Conservation (phyloP, 2,888 invertebrate genomes). For the Cylloceria caligata region DNA sequence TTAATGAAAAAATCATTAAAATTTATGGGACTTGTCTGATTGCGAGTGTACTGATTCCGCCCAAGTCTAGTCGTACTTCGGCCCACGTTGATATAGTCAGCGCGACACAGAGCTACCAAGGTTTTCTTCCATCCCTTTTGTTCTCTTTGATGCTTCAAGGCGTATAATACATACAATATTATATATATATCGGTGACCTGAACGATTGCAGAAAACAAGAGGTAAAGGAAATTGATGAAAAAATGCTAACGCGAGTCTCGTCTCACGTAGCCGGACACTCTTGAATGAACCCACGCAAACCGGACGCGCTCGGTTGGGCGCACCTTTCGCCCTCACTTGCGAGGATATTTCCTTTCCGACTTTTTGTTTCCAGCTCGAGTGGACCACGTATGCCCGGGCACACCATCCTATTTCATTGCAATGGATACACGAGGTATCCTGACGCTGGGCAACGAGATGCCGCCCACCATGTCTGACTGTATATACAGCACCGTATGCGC, state of each 20-base stretch:
- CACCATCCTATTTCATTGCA: constrained; percentile 47
- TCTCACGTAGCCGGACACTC: constrained; percentile 64
- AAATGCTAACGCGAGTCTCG: constrained; percentile 48
- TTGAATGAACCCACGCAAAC: constrained; percentile 78
- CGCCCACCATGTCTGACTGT: constrained; percentile 63
- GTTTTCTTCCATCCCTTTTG: constrained; percentile 24
- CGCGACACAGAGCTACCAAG: constrained; percentile 28
- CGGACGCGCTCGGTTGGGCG: constrained; percentile 66
- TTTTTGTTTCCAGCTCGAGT: constrained; percentile 47
- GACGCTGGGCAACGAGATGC: constrained; percentile 18
- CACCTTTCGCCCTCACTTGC: constrained; percentile 65
- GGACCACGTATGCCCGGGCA: constrained; percentile 36
- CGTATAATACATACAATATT: constrained; percentile 12
- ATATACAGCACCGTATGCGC: constrained; percentile 31
- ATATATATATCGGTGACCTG: constrained; percentile 35
- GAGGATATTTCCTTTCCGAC: constrained; percentile 46
- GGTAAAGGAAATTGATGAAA: constrained; percentile 50
- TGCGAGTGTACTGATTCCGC: constrained; percentile 47
- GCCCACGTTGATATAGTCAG: constrained; percentile 45
- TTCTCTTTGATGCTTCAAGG: constrained; percentile 24
- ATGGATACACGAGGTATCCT: constrained; percentile 60
- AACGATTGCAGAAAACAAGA: constrained; percentile 27
- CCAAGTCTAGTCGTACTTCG: constrained; percentile 53
- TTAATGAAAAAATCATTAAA: constrained; percentile 30
- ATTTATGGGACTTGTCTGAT: constrained; percentile 52